phyloP scores from a whole-genome alignment of 2,888 invertebrate species.

The Tachina grossa region DNA sequence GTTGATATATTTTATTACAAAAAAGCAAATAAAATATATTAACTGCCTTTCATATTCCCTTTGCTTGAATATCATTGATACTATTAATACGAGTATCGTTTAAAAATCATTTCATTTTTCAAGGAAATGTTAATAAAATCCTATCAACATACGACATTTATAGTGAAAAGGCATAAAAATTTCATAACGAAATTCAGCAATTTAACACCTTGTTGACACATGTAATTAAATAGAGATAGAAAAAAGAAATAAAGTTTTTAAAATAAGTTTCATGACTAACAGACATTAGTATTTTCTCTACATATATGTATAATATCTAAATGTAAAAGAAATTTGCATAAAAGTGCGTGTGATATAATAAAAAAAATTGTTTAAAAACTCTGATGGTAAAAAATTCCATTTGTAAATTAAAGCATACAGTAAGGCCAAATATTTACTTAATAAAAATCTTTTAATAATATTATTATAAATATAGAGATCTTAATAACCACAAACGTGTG shows the following conservation, averaged over 20 bases:
- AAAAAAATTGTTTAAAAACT: background rate
- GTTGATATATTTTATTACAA: background rate
- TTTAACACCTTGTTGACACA: constrained; percentile 64
- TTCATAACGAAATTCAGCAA: constrained; percentile 10
- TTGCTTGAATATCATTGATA: too few species aligned
- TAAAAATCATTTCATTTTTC: background rate
- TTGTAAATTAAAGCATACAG: too few species aligned
- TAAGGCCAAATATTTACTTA: too few species aligned
- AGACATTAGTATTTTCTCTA: constrained; percentile 57
- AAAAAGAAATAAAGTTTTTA: constrained; percentile 4
- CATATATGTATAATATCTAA: constrained; percentile 46
- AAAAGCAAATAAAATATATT: background rate
- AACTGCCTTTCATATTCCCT: too few species aligned
- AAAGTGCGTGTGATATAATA: constrained; percentile 9
- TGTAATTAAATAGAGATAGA: constrained; percentile 20
- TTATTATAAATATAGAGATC: too few species aligned
- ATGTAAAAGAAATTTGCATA: constrained; percentile 57
- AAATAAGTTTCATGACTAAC: constrained; percentile 56
- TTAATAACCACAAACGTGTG: too few species aligned
- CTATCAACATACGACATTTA: background rate
- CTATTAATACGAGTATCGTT: too few species aligned
- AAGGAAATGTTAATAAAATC: background rate
- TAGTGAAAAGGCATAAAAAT: constrained; percentile 16
- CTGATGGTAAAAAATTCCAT: too few species aligned
- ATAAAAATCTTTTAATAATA: too few species aligned